phyloP scores from a whole-genome alignment of 2,797 vertebrate species.

The Cheirogaleus major region DNA sequence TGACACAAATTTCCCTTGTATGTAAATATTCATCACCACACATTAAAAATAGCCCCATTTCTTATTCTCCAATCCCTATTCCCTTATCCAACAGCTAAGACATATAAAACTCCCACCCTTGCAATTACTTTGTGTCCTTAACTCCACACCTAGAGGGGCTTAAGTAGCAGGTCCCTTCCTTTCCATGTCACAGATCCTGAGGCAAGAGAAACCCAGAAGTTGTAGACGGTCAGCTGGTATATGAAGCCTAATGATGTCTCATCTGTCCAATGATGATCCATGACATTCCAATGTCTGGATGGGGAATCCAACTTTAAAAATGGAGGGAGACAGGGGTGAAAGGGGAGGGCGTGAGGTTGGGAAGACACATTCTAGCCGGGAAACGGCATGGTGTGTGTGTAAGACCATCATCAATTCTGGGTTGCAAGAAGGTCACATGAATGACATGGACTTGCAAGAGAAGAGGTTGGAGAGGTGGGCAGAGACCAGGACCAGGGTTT shows the following conservation, averaged over 20 bases:
- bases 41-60: not conserved
- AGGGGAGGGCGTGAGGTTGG: not conserved
- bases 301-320: not conserved
- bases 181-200: not conserved
- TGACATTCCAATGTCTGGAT: not conserved
- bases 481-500: not conserved
- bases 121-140: not conserved
- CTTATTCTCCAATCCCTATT: not conserved
- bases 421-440: not conserved
- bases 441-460: not conserved
- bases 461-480: not conserved
- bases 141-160: not conserved
- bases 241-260: not conserved
- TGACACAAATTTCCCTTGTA: not conserved
- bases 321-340: not conserved
- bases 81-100: not conserved
- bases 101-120: not conserved
- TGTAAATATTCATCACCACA: not conserved
- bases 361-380: not conserved
- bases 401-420: not conserved
- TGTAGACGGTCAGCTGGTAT: not conserved
- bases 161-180: not conserved
- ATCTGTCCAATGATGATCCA: not conserved
- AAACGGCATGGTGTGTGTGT: not conserved
- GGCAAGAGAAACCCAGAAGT: not conserved